A percentile compares a stretch with the other conserved stretches of the same genome.
These are phyloP conservation scores for Bimastos eiseni DNA, from an alignment of 2,888 invertebrate species.

Conservation along the genomic window DNA sequence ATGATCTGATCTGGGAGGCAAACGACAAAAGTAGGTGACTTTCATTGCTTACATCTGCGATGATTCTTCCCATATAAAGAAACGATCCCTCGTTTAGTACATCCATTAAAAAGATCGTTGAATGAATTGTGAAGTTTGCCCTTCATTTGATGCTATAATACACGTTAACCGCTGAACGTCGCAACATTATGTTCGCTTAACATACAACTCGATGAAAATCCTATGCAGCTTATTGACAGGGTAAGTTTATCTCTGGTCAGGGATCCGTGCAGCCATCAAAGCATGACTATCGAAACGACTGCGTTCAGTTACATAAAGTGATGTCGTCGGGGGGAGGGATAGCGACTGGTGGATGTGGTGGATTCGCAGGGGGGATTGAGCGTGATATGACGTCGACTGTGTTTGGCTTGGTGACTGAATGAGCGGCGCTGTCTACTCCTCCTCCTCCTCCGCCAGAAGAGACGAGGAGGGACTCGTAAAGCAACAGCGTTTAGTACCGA, in stretches of 20 bases:
- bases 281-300: not conserved
- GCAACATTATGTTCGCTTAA: not conserved
- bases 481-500: constrained; percentile 2
- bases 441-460: too few species aligned
- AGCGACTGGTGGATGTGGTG: not conserved
- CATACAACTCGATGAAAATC: not conserved
- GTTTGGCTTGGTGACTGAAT: too few species aligned
- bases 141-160: not conserved
- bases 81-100: too few species aligned
- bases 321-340: not conserved
- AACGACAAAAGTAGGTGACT: too few species aligned
- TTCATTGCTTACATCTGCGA: too few species aligned
- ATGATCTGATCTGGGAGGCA: too few species aligned
- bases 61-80: too few species aligned
- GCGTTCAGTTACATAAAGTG: not conserved
- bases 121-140: too few species aligned
- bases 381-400: too few species aligned
- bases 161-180: not conserved
- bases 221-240: not conserved
- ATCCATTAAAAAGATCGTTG: too few species aligned
- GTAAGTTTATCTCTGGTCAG: not conserved
- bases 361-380: not conserved
- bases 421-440: too few species aligned
- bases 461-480: not conserved
- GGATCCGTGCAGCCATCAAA: not conserved